Evolutionary conservation across 2,113 vertebrate species (phyloP), one percentile per base, ranked within the genome.

Genomic region (Seriola dumerili): DNA sequence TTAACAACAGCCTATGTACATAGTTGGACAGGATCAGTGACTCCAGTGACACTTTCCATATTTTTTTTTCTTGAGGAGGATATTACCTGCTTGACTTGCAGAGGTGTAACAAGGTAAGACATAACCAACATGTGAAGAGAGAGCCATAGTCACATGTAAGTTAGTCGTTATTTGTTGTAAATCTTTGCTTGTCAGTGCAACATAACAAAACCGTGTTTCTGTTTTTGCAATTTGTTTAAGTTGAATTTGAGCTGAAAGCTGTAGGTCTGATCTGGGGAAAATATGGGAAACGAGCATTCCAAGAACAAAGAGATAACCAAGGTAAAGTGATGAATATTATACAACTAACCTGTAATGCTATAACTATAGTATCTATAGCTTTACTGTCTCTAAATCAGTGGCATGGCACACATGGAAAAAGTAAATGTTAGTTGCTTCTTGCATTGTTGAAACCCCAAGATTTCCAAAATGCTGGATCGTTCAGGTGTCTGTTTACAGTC

Each of bases 251-350:
- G 13, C 19, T 40, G 34, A 50, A 68, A 44, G 29, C 38, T 80
- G 72, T 48, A 55, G 40, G 17, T 77, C 34, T 83, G 29, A 4
- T 16, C 63, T 55, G 62, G 72, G 67, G 2, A 25, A 80, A 94
- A 81, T 46, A 96, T 96, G 95, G 95, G 95, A 40, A 95, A 94
- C 38, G 91, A 92, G 12, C 48, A 86, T 5, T 93, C 95, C 12
- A 64, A 65, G 61, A 50, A 25, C 17, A 74, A 79, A 50, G 87
- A 82, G 32, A 8, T 8, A 3, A 69, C 13, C 3, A 10, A 89
- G 94, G 95, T 95, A 89, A 87, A 21, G 54, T 42, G 0, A 8
- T 34, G 21, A 14, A 4, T 55, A 54, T 21, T 8, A 61, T n/a
- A 25, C 23, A 4, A 42, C 21, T 38, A 34, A 40, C 58, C 17